Conservation (phyloP, 2,797 vertebrate species). For the Pseudochaenichthys georgianus region DNA sequence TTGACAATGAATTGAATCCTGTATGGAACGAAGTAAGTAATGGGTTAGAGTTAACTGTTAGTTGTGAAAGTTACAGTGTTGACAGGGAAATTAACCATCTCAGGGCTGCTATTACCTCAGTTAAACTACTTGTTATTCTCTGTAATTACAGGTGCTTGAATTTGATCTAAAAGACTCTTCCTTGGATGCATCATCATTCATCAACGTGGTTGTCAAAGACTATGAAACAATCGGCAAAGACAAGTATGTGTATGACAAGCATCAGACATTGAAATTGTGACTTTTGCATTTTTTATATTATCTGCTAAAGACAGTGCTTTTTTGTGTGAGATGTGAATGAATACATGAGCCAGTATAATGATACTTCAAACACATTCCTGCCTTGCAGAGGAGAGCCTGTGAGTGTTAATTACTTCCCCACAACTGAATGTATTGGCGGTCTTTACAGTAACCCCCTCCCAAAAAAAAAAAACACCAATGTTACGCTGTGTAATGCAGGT, state of each 20-base stretch:
- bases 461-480: background rate
- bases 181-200: conserved; percentile 90
- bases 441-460: background rate
- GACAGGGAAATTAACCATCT: background rate
- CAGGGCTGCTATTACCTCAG: background rate
- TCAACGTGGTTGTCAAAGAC: conserved; percentile 93
- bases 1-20: conserved; percentile 93
- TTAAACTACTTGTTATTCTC: background rate
- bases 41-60: background rate
- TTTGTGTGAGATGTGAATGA: background rate
- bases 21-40: conserved; percentile 95
- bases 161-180: conserved; percentile 92
- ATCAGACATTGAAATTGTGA: background rate
- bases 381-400: background rate
- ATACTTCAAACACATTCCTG: background rate
- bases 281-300: background rate
- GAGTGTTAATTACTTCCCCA: background rate
- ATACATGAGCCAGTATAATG: background rate
- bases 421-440: background rate
- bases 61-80: background rate
- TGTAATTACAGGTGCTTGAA: conserved; percentile 88
- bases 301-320: background rate
- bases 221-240: conserved; percentile 97
- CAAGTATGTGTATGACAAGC: conserved; percentile 87
- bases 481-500: background rate